phyloP scores from a whole-genome alignment of 2,113 vertebrate genomes.

The Chamaea fasciata region DNA sequence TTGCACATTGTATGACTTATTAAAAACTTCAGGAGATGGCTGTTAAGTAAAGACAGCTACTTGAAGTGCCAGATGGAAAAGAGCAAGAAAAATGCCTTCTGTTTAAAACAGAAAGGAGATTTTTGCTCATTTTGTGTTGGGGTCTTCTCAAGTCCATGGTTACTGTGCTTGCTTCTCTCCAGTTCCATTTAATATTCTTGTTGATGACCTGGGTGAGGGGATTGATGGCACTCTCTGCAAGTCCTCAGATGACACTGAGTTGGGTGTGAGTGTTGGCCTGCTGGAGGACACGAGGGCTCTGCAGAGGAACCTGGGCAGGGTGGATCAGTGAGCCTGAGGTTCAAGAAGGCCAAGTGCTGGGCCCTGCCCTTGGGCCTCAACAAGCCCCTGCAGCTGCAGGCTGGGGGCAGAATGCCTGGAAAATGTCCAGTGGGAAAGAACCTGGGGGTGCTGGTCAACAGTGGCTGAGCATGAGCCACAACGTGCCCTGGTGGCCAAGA shows the following conservation, averaged over 20 bases:
- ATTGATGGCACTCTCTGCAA: not conserved
- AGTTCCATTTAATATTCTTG: not conserved
- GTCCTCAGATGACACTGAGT: not conserved
- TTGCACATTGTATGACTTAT: not conserved
- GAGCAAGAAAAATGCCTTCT: conserved; percentile 30
- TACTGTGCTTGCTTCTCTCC: not conserved
- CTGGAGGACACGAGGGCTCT: not conserved
- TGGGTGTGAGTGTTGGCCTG: not conserved
- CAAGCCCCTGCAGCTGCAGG: not conserved
- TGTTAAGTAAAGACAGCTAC: conserved; percentile 45
- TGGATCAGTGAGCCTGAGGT: not conserved
- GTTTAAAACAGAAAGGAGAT: not conserved
- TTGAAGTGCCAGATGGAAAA: conserved; percentile 58
- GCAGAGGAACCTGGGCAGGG: not conserved
- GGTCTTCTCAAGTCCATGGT: not conserved
- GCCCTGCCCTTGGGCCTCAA: not conserved
- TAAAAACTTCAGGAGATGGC: conserved; percentile 39
- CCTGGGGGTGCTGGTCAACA: accelerated
- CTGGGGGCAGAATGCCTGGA: not conserved
- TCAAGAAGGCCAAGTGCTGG: accelerated
- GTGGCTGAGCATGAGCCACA: not conserved
- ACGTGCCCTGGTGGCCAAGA: not conserved
- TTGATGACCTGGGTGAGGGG: not conserved
- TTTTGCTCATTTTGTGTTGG: not conserved
- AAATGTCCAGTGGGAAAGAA: not conserved